Percentiles rank a stretch among this genome's conserved stretches.
Evolutionary conservation across 92 coral and sea anemone species (phyloP).

Genomic region (Pocillopora grandis): DNA sequence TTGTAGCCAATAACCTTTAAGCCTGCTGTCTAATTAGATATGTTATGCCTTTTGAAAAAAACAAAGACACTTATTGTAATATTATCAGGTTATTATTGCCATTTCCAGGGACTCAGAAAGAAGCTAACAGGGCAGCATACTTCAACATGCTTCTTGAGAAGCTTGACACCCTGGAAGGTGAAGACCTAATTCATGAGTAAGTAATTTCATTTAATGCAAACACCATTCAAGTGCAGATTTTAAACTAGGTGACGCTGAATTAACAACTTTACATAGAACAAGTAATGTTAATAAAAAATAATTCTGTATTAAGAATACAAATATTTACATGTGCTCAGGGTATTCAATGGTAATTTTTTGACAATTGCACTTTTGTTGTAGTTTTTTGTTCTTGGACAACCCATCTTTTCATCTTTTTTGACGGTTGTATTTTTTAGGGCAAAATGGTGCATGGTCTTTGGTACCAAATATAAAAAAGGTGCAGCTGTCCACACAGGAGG

Average conservation of each 20-base stretch:
- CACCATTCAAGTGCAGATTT: constrained; percentile 22
- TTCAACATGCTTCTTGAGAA: constrained; percentile 33
- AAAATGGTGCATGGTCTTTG: constrained; percentile 47
- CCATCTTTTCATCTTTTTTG: not conserved
- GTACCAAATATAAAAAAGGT: constrained; percentile 47
- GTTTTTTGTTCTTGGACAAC: not conserved
- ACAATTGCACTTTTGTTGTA: too few species aligned
- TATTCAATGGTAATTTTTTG: too few species aligned
- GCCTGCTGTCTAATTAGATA: not conserved
- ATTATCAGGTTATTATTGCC: not conserved
- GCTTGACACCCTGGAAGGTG: constrained; percentile 35
- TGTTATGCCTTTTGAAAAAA: not conserved
- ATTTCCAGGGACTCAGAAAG: constrained; percentile 28
- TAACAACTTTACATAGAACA: too few species aligned
- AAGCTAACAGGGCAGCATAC: constrained; percentile 28
- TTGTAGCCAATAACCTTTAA: not conserved
- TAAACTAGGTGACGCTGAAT: not conserved
- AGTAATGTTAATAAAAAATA: too few species aligned
- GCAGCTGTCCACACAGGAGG: constrained; percentile 50
- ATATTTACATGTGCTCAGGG: too few species aligned
- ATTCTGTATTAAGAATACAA: too few species aligned
- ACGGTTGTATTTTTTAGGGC: constrained; percentile 15
- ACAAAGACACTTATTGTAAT: not conserved
- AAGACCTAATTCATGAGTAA: constrained; percentile 40
- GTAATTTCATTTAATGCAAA: constrained; percentile 14